A percentile compares a stretch with the other conserved stretches of the same genome.
phyloP scores from a whole-genome alignment of 1,140 invertebrate genomes.

The Drosophila arizonae region DNA sequence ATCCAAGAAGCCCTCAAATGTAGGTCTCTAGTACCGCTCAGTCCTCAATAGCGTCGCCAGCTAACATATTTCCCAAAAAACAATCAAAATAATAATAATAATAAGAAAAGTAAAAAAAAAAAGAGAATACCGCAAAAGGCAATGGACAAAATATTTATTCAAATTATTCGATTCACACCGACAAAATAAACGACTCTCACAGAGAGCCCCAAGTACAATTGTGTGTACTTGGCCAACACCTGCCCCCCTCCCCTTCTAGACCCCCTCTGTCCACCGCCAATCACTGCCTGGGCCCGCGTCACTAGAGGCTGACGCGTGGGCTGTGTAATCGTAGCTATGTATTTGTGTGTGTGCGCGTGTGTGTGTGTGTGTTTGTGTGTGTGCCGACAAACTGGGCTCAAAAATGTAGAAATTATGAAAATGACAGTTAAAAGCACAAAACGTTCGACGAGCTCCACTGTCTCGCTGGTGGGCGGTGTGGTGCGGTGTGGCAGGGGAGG shows the following conservation, averaged over 20 bases:
- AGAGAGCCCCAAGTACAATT: constrained; percentile 30
- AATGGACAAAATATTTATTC: constrained; percentile 80
- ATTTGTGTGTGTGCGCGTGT: neutral
- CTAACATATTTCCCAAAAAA: constrained; percentile 16
- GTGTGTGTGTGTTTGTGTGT: neutral
- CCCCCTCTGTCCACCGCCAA: neutral
- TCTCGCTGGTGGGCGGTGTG: neutral
- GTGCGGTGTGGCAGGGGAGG: neutral
- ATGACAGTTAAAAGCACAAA: constrained; percentile 79
- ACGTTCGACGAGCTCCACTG: constrained; percentile 28
- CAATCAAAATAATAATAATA: constrained; percentile 5
- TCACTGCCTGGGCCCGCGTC: too few relatives aligned
- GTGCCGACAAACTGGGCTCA: constrained; percentile 43
- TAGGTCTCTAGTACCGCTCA: too few relatives aligned
- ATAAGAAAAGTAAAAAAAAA: constrained; percentile 25
- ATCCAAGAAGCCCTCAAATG: neutral
- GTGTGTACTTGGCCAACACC: constrained; percentile 39
- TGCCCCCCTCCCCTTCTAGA: neutral
- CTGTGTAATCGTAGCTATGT: constrained; percentile 61
- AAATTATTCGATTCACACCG: constrained; percentile 68
- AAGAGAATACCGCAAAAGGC: constrained; percentile 75
- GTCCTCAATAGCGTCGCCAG: too few relatives aligned
- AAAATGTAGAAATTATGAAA: constrained; percentile 78
- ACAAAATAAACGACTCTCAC: constrained; percentile 8
- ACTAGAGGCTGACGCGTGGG: constrained; percentile 54